phyloP scores from a whole-genome alignment of 2,113 vertebrate species.

The Actenoides lindsayi region DNA sequence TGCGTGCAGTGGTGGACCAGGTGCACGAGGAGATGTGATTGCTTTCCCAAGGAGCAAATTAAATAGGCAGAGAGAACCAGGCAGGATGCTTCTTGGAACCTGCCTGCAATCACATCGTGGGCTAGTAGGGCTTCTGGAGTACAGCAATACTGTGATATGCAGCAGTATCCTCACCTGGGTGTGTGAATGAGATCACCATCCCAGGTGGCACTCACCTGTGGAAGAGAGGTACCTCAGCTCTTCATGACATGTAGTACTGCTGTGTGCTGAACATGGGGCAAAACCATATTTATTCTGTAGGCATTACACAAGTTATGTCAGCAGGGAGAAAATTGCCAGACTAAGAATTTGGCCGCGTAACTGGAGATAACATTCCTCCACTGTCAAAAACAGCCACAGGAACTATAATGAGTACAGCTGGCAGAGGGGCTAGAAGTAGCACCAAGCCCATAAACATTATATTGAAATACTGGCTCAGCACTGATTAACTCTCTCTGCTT shows the following conservation, averaged over 20 bases:
- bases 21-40: background rate
- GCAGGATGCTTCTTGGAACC: background rate
- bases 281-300: fast-evolving
- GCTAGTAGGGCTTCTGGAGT: background rate
- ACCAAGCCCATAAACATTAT: background rate
- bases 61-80: background rate
- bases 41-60: background rate
- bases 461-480: conserved; percentile 19
- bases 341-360: background rate
- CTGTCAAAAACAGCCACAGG: background rate
- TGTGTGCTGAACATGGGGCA: background rate
- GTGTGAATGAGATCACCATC: background rate
- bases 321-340: background rate
- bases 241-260: fast-evolving
- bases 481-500: conserved; percentile 21
- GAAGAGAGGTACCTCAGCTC: background rate
- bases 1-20: fast-evolving
- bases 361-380: background rate
- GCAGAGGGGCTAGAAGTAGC: conserved; percentile 35
- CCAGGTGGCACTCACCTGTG: fast-evolving
- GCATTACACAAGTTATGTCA: fast-evolving
- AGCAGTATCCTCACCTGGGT: background rate
- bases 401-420: background rate
- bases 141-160: fast-evolving
- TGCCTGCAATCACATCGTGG: no score